Base-by-base conservation (phyloP, 2,888 invertebrate genomes). In the Pollenia angustigena region DNA sequence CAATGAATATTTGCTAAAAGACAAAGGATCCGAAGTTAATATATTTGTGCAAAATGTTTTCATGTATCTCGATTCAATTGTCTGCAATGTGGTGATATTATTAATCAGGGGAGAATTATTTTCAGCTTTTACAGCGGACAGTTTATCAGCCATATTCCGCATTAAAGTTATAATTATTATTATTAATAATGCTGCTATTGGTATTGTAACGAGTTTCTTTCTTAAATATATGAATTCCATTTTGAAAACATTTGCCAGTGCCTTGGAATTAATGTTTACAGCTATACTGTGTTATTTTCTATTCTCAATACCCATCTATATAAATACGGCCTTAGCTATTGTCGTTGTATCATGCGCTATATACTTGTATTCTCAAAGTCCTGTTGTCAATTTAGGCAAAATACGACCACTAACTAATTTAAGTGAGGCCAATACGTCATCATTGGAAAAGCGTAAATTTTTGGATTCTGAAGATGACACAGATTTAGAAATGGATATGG, bases 191-290 rank as follows among this genome's bases (percentile, higher is more conserved):
- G 97, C 98, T 0, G 95, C 97, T 0, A 97, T 98, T 60, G 99
- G 99, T 46, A 98, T 99, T 89, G 97, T 98, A 0, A 98, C 98
- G 0, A 98, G 98, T 93, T 97, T 99, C 93, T 99, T 99, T 92
- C 94, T 99, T 40, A 97, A 97, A 92, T 97, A 97, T 90, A 95
- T 99, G 90, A 99, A 99, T 93, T 98, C 98, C 0, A 98, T 99
- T 91, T 94, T 99, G 76, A 99, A 99, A 94, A 98, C 98, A 0
- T 99, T 98, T 93, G 99, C 99, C 1, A 97, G 98, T 94, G 98
- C 98, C 14, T 94, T 99, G 89, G 99, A 99, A 92, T 93, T 99
- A 48, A 94, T 98, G 76, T 97, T 99, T 90, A 98, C 98, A 0
- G 98, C 98, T 0, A 94, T 98, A 14, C 94, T 98, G 0, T 97